phyloP scores from a whole-genome alignment of 1,140 invertebrate genomes.

The Hestina assimilis region DNA sequence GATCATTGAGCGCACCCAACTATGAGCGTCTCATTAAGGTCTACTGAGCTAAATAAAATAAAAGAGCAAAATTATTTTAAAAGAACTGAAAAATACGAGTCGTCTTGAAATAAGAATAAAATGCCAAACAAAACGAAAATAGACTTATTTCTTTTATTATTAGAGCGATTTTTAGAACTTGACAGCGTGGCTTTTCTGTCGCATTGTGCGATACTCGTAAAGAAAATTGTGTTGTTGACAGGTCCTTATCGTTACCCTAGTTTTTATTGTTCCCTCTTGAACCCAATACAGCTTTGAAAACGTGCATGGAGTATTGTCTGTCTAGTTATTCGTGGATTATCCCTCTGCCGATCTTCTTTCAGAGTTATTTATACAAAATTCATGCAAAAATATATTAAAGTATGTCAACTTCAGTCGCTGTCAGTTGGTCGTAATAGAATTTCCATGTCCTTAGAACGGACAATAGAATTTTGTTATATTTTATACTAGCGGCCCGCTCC shows the following conservation, averaged over 20 bases:
- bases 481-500: too few relatives aligned
- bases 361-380: background rate
- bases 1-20: too few relatives aligned
- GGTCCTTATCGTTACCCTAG: slow-evolving; percentile 10
- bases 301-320: background rate
- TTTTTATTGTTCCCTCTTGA: slow-evolving; percentile 14
- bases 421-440: background rate
- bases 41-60: too few relatives aligned
- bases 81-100: too few relatives aligned
- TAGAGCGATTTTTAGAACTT: background rate
- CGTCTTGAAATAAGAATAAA: too few relatives aligned
- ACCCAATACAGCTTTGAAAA: slow-evolving; percentile 8
- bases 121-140: too few relatives aligned
- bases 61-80: too few relatives aligned
- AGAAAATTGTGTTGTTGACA: slow-evolving; percentile 14
- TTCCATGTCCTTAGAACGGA: too few relatives aligned
- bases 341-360: background rate
- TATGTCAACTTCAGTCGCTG: background rate
- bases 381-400: background rate
- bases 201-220: background rate
- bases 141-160: background rate
- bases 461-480: too few relatives aligned
- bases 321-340: slow-evolving; percentile 6
- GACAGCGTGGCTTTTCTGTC: background rate
- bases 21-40: too few relatives aligned